Base-by-base conservation (phyloP, 2,888 invertebrate species). In the Nezara viridula region DNA sequence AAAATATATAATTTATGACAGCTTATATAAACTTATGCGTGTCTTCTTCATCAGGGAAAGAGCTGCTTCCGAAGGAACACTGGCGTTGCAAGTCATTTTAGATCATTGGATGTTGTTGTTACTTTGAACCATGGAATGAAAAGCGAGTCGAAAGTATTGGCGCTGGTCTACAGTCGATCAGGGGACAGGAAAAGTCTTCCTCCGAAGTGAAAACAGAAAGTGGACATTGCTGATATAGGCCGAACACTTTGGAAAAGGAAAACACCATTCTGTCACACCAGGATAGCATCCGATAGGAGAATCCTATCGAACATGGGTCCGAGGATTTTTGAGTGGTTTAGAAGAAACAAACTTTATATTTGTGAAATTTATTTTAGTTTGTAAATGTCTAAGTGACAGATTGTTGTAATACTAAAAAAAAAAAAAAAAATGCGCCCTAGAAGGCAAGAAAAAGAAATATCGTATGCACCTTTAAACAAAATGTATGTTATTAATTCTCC, bases 91-190 rank as follows among this genome's bases (percentile, higher is more conserved):
- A 66, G 66, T 66, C 32, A 66, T 66, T 66, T 66, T 32, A 66
- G 19, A 66, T 66, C 66, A 32, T 66, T 66, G 66, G 32, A 66
- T 32, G 66, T 32, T 66, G 32, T 19, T 66, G 66, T 66, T 66
- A 66, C 66, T 32, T 19, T 32, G 32, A 66, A 66, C 27, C 32
- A 66, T 66, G 19, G 66, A 66, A 32, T 66, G 66, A 66, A 66
- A 66, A 66, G 66, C 66, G 66, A 66, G 66, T 32, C 66, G 66
- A 66, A 66, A 66, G 66, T 66, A 66, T 66, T 32, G 66, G 66
- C 32, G 66, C 66, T 32, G 66, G 32, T 66, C 66, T 16, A 37
- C 19, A 66, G 66, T 66, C 32, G 66, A 66, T 66, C 32, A 66
- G 66, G 66, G 66, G 66, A 66, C 66, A 66, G 32, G 66, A 66